phyloP scores from a whole-genome alignment of 2,888 invertebrate genomes.

The Slavum lentiscoides region DNA sequence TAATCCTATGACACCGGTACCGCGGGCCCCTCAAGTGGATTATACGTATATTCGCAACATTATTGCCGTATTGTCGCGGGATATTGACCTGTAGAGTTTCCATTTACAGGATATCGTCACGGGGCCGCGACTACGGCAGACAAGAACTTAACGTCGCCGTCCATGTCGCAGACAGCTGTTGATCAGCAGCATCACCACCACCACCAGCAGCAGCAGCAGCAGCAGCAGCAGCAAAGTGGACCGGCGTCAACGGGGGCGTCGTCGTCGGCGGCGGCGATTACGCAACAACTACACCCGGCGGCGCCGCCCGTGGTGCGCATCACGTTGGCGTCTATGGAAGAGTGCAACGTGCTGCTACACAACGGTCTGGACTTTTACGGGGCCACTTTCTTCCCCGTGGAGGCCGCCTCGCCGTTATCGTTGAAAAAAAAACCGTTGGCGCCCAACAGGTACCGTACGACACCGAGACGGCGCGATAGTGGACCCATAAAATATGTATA shows the following conservation, averaged over 20 bases:
- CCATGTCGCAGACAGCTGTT: constrained; percentile 40
- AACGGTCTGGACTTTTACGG: constrained; percentile 86
- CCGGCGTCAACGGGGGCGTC: constrained; percentile 19
- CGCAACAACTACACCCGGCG: constrained; percentile 60
- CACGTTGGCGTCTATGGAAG: constrained; percentile 75
- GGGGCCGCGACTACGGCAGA: constrained; percentile 22
- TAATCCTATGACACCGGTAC: no score
- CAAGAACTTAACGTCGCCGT: constrained; percentile 20
- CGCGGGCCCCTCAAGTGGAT: no score
- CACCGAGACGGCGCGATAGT: background rate
- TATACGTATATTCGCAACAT: no score
- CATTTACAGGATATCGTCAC: constrained; percentile 29
- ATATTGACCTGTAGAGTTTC: background rate
- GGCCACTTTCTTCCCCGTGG: constrained; percentile 84
- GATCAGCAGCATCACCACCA: constrained; percentile 31
- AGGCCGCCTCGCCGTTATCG: constrained; percentile 60
- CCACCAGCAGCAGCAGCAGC: constrained; percentile 19
- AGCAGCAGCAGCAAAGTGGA: constrained; percentile 4
- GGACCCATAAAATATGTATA: no score
- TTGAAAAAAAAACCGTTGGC: constrained; percentile 42
- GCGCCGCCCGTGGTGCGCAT: constrained; percentile 68
- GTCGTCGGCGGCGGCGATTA: background rate
- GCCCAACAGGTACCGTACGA: constrained; percentile 46
- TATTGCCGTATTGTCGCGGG: no score
- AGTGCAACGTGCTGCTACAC: constrained; percentile 76